These are phyloP conservation scores for Drosophila ficusphila DNA, from an alignment of 1,140 invertebrate species.

Conservation along the genomic window DNA sequence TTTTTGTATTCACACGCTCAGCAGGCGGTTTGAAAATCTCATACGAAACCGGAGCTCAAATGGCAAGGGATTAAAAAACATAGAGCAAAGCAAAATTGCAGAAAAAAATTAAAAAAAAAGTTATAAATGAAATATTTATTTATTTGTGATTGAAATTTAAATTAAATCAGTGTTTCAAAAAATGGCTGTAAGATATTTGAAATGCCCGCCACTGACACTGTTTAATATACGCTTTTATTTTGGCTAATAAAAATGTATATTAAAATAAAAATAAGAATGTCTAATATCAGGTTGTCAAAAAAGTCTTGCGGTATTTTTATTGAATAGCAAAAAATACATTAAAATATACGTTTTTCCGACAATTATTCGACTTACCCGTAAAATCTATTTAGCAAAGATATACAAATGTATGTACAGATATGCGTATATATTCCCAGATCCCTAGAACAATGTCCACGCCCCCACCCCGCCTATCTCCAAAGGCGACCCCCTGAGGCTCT, in stretches of 20 bases:
- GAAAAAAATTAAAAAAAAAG: too few species aligned
- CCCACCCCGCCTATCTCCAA: constrained; percentile 21
- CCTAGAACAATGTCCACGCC: constrained; percentile 1
- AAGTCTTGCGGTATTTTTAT: too few species aligned
- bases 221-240: too few species aligned
- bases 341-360: not conserved
- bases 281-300: too few species aligned
- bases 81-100: constrained; percentile 1
- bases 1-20: constrained; percentile 22
- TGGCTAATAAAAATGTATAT: too few species aligned
- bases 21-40: constrained; percentile 42
- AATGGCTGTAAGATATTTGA: too few species aligned
- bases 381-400: constrained; percentile 25
- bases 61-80: constrained; percentile 69
- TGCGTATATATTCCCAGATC: not conserved
- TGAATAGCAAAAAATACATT: not conserved
- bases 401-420: not conserved
- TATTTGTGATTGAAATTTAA: too few species aligned
- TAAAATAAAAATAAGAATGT: too few species aligned
- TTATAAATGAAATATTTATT: too few species aligned
- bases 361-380: constrained; percentile 28
- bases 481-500: constrained; percentile 60
- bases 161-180: too few species aligned
- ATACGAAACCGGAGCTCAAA: constrained; percentile 66
- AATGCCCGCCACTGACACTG: too few species aligned